A percentile compares a stretch with the other conserved stretches of the same genome.
These are phyloP conservation scores for Euproctis similis DNA, from an alignment of 2,888 invertebrate species.

Conservation along the genomic window DNA sequence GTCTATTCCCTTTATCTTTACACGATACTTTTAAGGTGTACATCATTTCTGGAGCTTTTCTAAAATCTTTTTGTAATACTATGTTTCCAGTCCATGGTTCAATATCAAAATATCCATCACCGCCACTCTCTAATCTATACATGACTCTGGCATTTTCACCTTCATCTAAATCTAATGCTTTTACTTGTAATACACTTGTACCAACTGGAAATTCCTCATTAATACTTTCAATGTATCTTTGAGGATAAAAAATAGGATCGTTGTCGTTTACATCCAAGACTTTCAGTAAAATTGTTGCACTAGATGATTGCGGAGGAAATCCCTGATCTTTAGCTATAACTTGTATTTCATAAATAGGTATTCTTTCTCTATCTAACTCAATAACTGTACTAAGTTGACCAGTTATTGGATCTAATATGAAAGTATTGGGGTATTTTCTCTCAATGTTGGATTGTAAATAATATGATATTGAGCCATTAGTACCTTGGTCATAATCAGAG, in stretches of 20 bases:
- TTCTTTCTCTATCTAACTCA: slow-evolving; percentile 88
- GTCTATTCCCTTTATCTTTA: slow-evolving; percentile 86
- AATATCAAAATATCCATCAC: slow-evolving; percentile 86
- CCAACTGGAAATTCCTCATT: slow-evolving; percentile 80
- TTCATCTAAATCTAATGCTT: slow-evolving; percentile 89
- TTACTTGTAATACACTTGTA: slow-evolving; percentile 81
- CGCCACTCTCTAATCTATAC: slow-evolving; percentile 86
- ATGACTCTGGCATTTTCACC: slow-evolving; percentile 90
- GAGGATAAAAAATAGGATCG: slow-evolving; percentile 92
- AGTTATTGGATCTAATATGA: slow-evolving; percentile 87
- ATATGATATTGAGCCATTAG: slow-evolving; percentile 93
- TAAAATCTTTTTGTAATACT: slow-evolving; percentile 79
- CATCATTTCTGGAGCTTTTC: slow-evolving; percentile 79
- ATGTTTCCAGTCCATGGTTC: slow-evolving; percentile 87
- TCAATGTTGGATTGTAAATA: slow-evolving; percentile 85
- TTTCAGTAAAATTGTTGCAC: slow-evolving; percentile 87
- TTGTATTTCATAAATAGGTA: slow-evolving; percentile 85
- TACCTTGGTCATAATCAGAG: slow-evolving; percentile 93
- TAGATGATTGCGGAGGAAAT: slow-evolving; percentile 90
- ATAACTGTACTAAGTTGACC: slow-evolving; percentile 88
- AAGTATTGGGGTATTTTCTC: slow-evolving; percentile 88
- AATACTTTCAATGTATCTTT: slow-evolving; percentile 86
- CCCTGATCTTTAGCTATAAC: slow-evolving; percentile 95
- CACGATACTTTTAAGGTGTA: slow-evolving; percentile 86
- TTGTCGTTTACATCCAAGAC: slow-evolving; percentile 95